These are phyloP conservation scores for Graphium colonna DNA, from an alignment of 2,888 invertebrate genomes.

Conservation along the genomic window DNA sequence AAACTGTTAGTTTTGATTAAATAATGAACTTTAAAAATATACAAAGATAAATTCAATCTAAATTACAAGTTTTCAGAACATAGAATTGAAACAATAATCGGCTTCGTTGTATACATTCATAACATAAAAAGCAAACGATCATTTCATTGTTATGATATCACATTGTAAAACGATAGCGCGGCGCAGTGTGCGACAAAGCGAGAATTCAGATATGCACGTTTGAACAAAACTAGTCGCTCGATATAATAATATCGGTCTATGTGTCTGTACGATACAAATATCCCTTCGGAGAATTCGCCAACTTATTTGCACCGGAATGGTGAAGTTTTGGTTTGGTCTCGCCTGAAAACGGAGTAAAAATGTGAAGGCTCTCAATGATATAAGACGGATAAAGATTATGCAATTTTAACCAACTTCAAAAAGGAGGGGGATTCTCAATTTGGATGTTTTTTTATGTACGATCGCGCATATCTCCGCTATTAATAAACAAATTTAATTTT, in stretches of 20 bases:
- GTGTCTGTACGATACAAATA: not conserved
- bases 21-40: slow-evolving; percentile 30
- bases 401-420: too few relatives aligned
- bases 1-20: too few relatives aligned
- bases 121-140: slow-evolving; percentile 45
- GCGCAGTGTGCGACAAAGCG: not conserved
- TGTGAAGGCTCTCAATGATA: not conserved
- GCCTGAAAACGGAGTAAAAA: not conserved
- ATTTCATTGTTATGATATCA: slow-evolving; percentile 22
- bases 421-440: too few relatives aligned
- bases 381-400: not conserved
- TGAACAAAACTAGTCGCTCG: not conserved
- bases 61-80: slow-evolving; percentile 63
- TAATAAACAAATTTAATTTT: too few relatives aligned
- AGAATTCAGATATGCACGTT: not conserved
- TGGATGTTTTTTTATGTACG: too few relatives aligned
- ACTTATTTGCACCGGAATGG: too few relatives aligned
- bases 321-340: not conserved
- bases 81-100: slow-evolving; percentile 62
- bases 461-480: too few relatives aligned
- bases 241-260: not conserved
- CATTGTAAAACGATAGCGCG: slow-evolving; percentile 13
- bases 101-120: slow-evolving; percentile 45
- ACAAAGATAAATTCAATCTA: slow-evolving; percentile 39
- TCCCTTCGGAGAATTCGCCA: too few relatives aligned